phyloP scores from a whole-genome alignment of 2,113 vertebrate species.

The Halcyon senegalensis region DNA sequence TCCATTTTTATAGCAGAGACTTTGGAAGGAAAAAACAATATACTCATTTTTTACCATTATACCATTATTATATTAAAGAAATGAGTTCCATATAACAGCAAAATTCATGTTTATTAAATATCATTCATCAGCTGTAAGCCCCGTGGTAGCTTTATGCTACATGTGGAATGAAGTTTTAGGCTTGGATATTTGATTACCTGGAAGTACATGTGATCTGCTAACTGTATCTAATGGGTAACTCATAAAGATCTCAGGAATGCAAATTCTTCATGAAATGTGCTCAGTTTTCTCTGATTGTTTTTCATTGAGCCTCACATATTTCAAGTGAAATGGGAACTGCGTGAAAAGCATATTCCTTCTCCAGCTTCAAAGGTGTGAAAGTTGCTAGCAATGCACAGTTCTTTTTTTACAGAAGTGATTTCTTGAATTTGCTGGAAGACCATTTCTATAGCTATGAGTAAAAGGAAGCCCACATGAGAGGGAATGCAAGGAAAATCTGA shows the following conservation, averaged over 20 bases:
- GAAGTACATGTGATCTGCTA: rapidly evolving
- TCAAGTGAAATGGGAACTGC: not conserved
- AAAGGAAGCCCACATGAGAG: not conserved
- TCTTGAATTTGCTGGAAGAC: not conserved
- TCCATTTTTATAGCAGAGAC: not conserved
- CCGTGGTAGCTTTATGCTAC: not conserved
- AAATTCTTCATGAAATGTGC: not conserved
- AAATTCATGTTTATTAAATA: not conserved
- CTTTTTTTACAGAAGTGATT: not conserved
- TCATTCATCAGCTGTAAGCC: not conserved
- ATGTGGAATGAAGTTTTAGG: not conserved
- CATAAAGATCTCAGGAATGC: not conserved
- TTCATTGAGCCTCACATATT: not conserved
- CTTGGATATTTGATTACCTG: not conserved
- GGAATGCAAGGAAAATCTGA: not conserved
- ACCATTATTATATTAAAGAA: not conserved
- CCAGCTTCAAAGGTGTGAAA: not conserved
- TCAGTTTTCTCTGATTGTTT: not conserved
- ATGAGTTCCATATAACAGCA: not conserved
- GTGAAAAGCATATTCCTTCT: not conserved
- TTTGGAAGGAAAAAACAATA: not conserved
- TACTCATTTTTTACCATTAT: not conserved
- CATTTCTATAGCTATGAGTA: not conserved
- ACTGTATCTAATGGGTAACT: not conserved
- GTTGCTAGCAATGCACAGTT: not conserved